Base-by-base conservation (phyloP, 2,888 invertebrate species). In the Philereme vetulata region DNA sequence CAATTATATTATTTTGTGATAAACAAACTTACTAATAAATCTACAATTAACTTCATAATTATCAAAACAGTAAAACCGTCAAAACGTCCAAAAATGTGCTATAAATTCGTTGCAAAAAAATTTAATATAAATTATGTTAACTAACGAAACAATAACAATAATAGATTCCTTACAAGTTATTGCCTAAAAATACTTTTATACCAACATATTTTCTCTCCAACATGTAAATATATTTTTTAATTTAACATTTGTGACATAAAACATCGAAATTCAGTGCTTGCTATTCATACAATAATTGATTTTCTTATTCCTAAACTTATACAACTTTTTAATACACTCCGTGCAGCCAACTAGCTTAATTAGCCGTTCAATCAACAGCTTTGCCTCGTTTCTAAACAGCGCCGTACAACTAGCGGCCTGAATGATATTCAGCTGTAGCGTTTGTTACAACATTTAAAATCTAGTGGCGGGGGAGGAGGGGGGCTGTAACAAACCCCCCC, bases 251-350 rank as follows among this genome's bases (percentile, higher is more conserved):
- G 90, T 90, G 90, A 85, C 82, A 82, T 85, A 88, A 84, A 88
- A 90, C 88, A 89, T 90, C 85, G 83, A 89, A 89, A 85, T 86
- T 90, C 90, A 90, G 90, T 90, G 90, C 90, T 69, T 69, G 51
- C 67, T 67, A 69, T 65, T 63, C 59, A 65, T 64, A 66, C 61
- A 63, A 60, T 69, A 67, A 67, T 67, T 67, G 65, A 67, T 67
- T 69, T 53, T 42, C 44, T 55, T 60, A 50, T 11, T 35, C n/a
- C 36, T 42, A 45, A 42, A 42, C 36, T 32, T 51, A 35, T 40
- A 35, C 45, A 38, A 35, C 11, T 4, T 47, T 35, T 45, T 44
- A 35, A 36, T 10, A 42, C 40, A 42, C 46, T 7, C 8, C 9
- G 50, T 51, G 36, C n/a, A n/a, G n/a, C n/a, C n/a, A n/a, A n/a